These are phyloP conservation scores for Callyntrura guangdongensis DNA, from an alignment of 2,888 invertebrate genomes.

Conservation along the genomic window DNA sequence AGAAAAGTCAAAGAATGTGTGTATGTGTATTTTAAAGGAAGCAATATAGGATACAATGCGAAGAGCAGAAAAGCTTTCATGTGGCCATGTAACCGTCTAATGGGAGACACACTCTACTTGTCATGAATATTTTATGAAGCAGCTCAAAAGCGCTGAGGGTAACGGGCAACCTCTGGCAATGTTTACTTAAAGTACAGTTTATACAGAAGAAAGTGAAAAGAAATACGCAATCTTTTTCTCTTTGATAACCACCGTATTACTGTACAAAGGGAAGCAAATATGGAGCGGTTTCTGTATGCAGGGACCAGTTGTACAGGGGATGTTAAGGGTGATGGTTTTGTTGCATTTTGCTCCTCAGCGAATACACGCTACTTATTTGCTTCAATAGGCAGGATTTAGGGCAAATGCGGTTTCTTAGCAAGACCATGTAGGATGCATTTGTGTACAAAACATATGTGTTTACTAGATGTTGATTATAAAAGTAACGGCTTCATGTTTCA, in stretches of 20 bases:
- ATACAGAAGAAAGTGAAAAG: background rate
- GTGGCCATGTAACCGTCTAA: conserved; percentile 61
- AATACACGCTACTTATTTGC: background rate
- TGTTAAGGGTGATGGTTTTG: background rate
- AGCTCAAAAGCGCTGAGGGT: conserved; percentile 39
- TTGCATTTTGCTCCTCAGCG: background rate
- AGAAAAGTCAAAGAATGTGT: background rate
- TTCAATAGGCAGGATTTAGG: background rate
- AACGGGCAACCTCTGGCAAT: conserved; percentile 54
- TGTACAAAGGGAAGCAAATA: background rate
- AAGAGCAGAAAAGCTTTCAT: conserved; percentile 53
- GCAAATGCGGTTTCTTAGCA: background rate
- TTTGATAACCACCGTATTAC: background rate
- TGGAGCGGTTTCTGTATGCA: background rate
- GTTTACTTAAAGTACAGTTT: conserved; percentile 10
- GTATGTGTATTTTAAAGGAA: conserved; percentile 8
- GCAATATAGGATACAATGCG: conserved; percentile 11
- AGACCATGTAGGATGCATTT: background rate
- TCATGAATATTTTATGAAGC: conserved; percentile 79
- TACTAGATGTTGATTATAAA: background rate
- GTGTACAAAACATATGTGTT: background rate
- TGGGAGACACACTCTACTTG: conserved; percentile 68
- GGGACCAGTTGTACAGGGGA: background rate
- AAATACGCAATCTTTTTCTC: background rate
- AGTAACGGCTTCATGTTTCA: no score